phyloP scores from a whole-genome alignment of 2,888 invertebrate genomes.

The Aquatica leii region DNA sequence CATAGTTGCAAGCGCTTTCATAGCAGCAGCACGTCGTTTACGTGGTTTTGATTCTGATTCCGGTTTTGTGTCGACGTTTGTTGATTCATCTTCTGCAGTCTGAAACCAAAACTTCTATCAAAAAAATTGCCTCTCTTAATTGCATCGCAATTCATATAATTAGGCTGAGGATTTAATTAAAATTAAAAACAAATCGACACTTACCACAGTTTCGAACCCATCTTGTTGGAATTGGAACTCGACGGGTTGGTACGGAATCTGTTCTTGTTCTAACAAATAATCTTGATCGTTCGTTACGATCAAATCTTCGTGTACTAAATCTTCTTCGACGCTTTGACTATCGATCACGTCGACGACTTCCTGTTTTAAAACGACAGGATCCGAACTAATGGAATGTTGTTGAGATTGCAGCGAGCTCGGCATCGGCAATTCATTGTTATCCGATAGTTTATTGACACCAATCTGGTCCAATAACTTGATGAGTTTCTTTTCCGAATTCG shows the following conservation, averaged over 20 bases:
- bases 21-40: slow-evolving; percentile 52
- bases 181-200: slow-evolving; percentile 12
- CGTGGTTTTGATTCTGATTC: slow-evolving; percentile 38
- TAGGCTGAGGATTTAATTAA: neutral
- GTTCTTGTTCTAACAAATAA: slow-evolving; percentile 49
- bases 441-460: slow-evolving; percentile 38
- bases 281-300: slow-evolving; percentile 39
- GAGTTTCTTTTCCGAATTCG: slow-evolving; percentile 68
- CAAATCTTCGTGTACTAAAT: slow-evolving; percentile 24
- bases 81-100: neutral
- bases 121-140: too few species aligned
- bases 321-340: slow-evolving; percentile 31
- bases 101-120: neutral
- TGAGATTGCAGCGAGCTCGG: slow-evolving; percentile 37
- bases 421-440: slow-evolving; percentile 34
- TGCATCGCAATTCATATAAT: too few species aligned
- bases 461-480: slow-evolving; percentile 55
- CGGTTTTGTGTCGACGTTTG: neutral
- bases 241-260: slow-evolving; percentile 43
- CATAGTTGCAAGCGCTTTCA: slow-evolving; percentile 45
- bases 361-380: slow-evolving; percentile 44
- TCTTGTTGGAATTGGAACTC: slow-evolving; percentile 28
- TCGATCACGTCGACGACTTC: slow-evolving; percentile 41
- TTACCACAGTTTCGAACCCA: slow-evolving; percentile 14
- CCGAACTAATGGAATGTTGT: slow-evolving; percentile 38